phyloP scores from a whole-genome alignment of 2,888 invertebrate genomes.

The Synergus japonicus region DNA sequence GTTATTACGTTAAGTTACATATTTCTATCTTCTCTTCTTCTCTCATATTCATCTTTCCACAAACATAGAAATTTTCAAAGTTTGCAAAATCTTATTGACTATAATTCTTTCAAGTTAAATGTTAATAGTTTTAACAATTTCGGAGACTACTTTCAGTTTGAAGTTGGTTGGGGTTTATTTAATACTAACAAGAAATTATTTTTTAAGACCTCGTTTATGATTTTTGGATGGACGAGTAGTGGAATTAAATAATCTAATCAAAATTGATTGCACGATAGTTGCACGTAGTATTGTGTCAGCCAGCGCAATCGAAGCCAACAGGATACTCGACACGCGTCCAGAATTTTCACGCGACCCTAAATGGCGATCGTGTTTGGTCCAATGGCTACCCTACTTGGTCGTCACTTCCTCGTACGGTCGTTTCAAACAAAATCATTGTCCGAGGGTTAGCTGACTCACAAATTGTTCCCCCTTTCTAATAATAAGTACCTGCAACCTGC shows the following conservation, averaged over 20 bases:
- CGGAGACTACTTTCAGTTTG: not conserved
- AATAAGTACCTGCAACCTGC: constrained; percentile 21
- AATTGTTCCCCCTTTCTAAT: constrained; percentile 34
- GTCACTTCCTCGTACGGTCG: constrained; percentile 39
- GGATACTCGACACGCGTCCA: constrained; percentile 71
- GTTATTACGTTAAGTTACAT: constrained; percentile 66
- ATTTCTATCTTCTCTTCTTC: constrained; percentile 41
- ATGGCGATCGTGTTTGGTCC: constrained; percentile 43
- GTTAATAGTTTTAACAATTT: not conserved
- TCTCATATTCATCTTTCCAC: constrained; percentile 33
- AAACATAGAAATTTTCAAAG: not conserved
- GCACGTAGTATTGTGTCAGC: constrained; percentile 74
- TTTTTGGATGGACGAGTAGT: constrained; percentile 20
- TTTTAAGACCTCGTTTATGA: not conserved
- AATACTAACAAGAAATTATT: not conserved
- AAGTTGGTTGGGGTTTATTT: not conserved
- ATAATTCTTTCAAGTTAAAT: too few species aligned
- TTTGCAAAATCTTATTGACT: not conserved
- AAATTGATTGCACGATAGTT: constrained; percentile 49
- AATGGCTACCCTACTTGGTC: constrained; percentile 40
- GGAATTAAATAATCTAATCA: constrained; percentile 46
- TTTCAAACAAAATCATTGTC: constrained; percentile 39
- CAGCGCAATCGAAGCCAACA: constrained; percentile 65
- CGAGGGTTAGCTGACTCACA: constrained; percentile 40
- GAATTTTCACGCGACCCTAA: constrained; percentile 66